Percentiles rank a stretch among this genome's conserved stretches.
These are phyloP conservation scores for Melangyna quadrimaculata DNA, from an alignment of 2,888 invertebrate species.

Conservation along the genomic window DNA sequence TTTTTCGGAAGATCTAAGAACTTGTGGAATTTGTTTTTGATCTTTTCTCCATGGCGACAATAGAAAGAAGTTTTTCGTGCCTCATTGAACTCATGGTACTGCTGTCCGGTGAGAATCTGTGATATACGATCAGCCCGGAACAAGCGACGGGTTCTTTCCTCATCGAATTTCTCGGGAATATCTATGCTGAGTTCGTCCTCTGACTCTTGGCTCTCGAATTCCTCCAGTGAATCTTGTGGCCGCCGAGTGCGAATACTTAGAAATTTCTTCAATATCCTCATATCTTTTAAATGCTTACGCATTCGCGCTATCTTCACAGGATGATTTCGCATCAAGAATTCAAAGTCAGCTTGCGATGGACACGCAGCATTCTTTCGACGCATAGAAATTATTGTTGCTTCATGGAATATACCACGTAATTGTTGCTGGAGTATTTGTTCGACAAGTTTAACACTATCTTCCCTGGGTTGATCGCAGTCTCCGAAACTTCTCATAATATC, in stretches of 20 bases:
- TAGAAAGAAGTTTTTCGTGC: constrained; percentile 89
- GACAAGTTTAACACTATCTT: constrained; percentile 91
- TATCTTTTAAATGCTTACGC: constrained; percentile 86
- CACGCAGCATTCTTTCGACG: constrained; percentile 85
- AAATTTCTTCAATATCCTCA: constrained; percentile 81
- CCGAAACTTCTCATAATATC: constrained; percentile 97
- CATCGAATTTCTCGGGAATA: constrained; percentile 80
- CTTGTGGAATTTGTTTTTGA: constrained; percentile 83
- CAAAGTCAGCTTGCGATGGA: constrained; percentile 84
- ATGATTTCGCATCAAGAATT: constrained; percentile 92
- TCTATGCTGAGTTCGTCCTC: constrained; percentile 83
- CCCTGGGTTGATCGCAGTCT: constrained; percentile 90
- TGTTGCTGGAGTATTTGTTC: constrained; percentile 93
- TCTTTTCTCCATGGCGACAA: constrained; percentile 82
- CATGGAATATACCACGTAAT: constrained; percentile 88
- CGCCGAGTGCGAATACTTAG: constrained; percentile 78
- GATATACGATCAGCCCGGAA: constrained; percentile 85
- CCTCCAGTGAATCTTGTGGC: constrained; percentile 80
- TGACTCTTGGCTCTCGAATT: constrained; percentile 81
- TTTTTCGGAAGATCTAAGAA: constrained; percentile 86
- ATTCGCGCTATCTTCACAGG: constrained; percentile 88
- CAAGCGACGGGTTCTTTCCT: constrained; percentile 79
- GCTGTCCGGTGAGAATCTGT: constrained; percentile 82
- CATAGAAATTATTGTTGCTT: constrained; percentile 87
- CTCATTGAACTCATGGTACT: constrained; percentile 90